Percentiles rank a stretch among this genome's conserved stretches.
Evolutionary conservation across 2,888 invertebrate species (phyloP).

Genomic region (Ceriagrion tenellum): DNA sequence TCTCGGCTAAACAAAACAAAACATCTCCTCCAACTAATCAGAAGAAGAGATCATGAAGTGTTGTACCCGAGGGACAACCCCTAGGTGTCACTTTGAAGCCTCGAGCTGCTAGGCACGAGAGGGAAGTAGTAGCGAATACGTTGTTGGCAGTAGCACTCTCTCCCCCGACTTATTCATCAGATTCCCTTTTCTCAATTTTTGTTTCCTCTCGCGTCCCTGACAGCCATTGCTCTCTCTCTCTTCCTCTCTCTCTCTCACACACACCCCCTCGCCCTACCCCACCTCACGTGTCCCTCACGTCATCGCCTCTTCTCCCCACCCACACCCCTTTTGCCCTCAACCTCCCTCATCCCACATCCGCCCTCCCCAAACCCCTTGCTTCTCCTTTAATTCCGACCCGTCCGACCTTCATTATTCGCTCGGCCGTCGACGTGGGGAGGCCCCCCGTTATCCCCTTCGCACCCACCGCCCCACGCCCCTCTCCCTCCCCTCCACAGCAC

Average conservation of each 20-base stretch:
- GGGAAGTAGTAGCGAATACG: neutral
- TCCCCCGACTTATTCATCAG: neutral
- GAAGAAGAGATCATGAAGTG: too few species aligned
- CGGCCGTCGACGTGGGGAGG: neutral
- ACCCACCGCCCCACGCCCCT: neutral
- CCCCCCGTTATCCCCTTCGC: neutral
- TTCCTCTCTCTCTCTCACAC: neutral
- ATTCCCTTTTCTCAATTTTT: neutral
- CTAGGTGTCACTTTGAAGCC: too few species aligned
- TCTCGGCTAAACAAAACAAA: too few species aligned
- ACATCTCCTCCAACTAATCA: too few species aligned
- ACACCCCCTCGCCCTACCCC: neutral
- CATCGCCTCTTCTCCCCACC: neutral
- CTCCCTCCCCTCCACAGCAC: neutral
- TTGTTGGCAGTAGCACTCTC: neutral
- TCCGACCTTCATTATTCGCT: constrained; percentile 31
- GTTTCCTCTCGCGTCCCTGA: neutral
- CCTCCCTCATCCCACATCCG: neutral
- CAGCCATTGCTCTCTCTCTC: neutral
- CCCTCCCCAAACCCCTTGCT: neutral
- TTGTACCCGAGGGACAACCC: too few species aligned
- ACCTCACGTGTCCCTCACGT: neutral
- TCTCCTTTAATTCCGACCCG: constrained; percentile 4
- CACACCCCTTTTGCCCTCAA: neutral
- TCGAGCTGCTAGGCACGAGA: neutral